Base-by-base conservation (phyloP, 2,797 vertebrate genomes). In the Myripristis murdjan region DNA sequence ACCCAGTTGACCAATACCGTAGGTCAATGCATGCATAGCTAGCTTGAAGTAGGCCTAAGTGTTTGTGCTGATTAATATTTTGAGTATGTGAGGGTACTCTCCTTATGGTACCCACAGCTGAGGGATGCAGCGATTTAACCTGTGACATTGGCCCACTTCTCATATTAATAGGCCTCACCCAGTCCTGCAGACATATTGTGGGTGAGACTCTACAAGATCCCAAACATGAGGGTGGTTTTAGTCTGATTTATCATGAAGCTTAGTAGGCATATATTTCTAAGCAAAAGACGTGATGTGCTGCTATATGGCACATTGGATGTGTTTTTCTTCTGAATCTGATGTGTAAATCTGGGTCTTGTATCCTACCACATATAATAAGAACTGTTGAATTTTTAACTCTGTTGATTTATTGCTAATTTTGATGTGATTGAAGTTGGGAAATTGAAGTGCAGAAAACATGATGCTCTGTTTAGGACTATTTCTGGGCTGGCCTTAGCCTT, bases 91-190 rank as follows among this genome's bases (percentile, higher is more conserved):
- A 35, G 33, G 33, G 10, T 1, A 10, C 33, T 35, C 5, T 35
- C 33, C 11, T 31, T 69, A 3, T 23, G 9, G 15, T 35, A 35
- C 9, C 33, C 33, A 11, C 8, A 35, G 0, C 33, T 35, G 33
- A 35, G 33, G 1, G 33, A 35, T 35, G 33, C n/a, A n/a, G 24
- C 9, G 6, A 18, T n/a, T 46, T 18, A 46, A 46, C 43, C 43
- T 20, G 43, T 46, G 43, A 46, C 16, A 46, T 46, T 37, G 39
- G 6, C 35, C 49, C 51, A 1, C 22, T 23, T 37, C 12, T 15
- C 22, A 59, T 5, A 31, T 31, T 35, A 76, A 64, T 68, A 63
- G 43, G 10, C 14, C 20, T 7, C 28, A 58, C 46, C 43, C 46
- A 60, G 8, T 18, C 63, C 46, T 20, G 14, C 20, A 53, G 12